Conservation (phyloP, 2,888 invertebrate genomes). For the Dyspetes luteomarginatus region DNA sequence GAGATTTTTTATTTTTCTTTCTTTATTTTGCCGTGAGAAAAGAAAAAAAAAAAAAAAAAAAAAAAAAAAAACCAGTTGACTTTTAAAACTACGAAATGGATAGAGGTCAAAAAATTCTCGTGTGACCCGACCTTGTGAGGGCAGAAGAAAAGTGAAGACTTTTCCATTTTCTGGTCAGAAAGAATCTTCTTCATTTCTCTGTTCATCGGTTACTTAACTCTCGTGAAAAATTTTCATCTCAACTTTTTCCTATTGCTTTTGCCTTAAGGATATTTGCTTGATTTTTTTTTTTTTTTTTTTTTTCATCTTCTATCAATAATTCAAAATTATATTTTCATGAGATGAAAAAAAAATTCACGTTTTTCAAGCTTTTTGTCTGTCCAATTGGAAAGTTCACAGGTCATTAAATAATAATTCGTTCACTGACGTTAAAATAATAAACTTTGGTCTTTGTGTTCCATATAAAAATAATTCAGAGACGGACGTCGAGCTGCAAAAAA, state of each 20-base stretch:
- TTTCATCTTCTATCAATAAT: neutral
- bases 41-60: neutral
- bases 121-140: neutral
- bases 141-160: constrained; percentile 9
- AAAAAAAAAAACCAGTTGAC: neutral
- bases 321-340: neutral
- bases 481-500: no score
- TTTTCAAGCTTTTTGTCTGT: neutral
- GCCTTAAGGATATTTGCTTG: constrained; percentile 32
- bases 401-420: no score
- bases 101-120: neutral
- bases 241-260: neutral
- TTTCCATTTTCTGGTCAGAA: constrained; percentile 18
- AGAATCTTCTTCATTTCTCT: constrained; percentile 25
- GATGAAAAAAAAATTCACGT: neutral
- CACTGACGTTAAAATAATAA: no score
- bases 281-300: constrained; percentile 22
- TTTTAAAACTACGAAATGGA: neutral
- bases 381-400: no score
- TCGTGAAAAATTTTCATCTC: neutral
- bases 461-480: no score
- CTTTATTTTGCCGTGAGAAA: no score
- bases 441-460: no score
- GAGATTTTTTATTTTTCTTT: neutral
- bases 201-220: neutral